A percentile compares a stretch with the other conserved stretches of the same genome.
phyloP scores from a whole-genome alignment of 2,797 vertebrate species.

The Limnodromus scolopaceus region DNA sequence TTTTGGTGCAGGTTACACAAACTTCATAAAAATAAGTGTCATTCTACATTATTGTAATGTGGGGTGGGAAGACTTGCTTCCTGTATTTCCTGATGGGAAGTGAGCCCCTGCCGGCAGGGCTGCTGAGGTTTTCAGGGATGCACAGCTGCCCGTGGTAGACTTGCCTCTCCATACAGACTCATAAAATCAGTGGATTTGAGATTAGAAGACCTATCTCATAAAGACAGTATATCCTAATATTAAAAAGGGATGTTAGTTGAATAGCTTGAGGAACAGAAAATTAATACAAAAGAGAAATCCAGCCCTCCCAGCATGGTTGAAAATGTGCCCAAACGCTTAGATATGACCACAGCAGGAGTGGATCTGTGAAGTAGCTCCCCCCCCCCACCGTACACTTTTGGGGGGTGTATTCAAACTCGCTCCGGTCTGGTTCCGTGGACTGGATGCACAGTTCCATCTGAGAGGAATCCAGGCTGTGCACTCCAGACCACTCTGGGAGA shows the following conservation, averaged over 20 bases:
- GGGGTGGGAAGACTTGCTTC: background rate
- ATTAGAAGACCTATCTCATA: background rate
- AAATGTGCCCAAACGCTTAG: background rate
- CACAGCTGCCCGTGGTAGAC: background rate
- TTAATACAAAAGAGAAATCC: background rate
- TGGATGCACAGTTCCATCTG: background rate
- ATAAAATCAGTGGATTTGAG: background rate
- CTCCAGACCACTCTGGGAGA: background rate
- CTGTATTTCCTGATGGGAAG: background rate
- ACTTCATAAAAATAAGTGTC: background rate
- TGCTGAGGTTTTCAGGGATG: background rate
- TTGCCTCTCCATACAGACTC: background rate
- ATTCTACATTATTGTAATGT: background rate
- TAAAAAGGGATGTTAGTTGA: background rate
- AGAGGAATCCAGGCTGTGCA: background rate
- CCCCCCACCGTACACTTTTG: accelerated
- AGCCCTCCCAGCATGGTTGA: background rate
- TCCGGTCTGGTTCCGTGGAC: background rate
- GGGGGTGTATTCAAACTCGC: background rate
- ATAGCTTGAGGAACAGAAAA: background rate
- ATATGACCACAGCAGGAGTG: background rate
- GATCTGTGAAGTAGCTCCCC: background rate
- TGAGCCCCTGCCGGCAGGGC: background rate
- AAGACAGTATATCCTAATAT: background rate
- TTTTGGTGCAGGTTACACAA: background rate